Evolutionary conservation across 2,797 vertebrate species (phyloP), one percentile per base, ranked within the genome.

Genomic region (Arctocebus calabarensis): DNA sequence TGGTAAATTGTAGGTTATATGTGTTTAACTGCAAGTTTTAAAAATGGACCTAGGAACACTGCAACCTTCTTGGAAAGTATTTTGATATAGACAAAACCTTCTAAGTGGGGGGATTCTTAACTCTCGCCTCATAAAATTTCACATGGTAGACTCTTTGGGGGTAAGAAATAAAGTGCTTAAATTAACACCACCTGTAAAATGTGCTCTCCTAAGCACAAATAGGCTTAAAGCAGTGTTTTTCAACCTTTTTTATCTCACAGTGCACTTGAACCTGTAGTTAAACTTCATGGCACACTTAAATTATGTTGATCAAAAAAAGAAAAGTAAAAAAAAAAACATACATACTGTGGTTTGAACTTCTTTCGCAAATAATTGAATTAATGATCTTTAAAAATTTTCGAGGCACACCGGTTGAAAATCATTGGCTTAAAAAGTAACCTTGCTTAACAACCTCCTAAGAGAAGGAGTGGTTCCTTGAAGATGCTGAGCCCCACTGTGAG

Each of bases 81-180:
- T 52, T 52, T 22, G 10, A 20, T 73, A 37, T 73, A 45, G 40
- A 68, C 25, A 64, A 20, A 88, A 37, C 88, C 62, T 88, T 48
- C 61, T 70, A 23, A n/a, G n/a, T 48, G 84, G 70, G 73, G 55
- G 27, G 27, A 77, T 81, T 57, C 73, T 45, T 77, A 57, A 92
- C 71, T 82, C 68, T 95, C 32, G 70, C 19, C 57, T 75, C 12
- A 12, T 13, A 29, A 45, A 77, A 88, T 91, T 91, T 91, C 52
- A 93, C 29, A 20, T 5, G 12, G 19, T n/a, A 27, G 23, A 37
- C 17, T 89, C 55, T 77, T 55, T 68, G 16, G 14, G 57, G 17
- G 16, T 14, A 79, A 78, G 81, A 73, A 43, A 57, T 4, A 20
- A 79, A 87, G 73, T 13, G 7, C 23, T 68, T 29, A 52, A 52